phyloP scores from a whole-genome alignment of 2,113 vertebrate genomes.

The Petromus typicus region DNA sequence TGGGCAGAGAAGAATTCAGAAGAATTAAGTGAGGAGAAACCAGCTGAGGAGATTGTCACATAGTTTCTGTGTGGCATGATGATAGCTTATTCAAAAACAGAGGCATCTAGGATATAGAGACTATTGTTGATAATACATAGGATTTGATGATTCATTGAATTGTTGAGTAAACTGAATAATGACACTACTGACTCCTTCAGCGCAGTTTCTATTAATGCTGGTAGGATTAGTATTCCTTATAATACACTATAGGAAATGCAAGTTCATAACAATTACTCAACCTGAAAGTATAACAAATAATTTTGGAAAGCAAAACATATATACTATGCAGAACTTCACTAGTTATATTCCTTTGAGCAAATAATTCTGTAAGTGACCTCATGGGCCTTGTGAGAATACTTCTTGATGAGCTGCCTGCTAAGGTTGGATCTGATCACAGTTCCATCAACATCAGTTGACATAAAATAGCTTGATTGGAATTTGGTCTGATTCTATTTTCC shows the following conservation, averaged over 20 bases:
- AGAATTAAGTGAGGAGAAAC: background rate
- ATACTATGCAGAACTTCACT: background rate
- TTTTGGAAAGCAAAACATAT: background rate
- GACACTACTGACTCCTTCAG: background rate
- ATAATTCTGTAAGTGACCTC: background rate
- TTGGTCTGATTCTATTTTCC: background rate
- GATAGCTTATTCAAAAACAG: background rate
- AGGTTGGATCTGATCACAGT: background rate
- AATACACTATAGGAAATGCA: background rate
- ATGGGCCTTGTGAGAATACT: background rate
- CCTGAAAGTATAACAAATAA: background rate
- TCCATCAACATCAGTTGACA: background rate
- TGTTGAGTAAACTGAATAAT: background rate
- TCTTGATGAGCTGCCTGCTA: background rate
- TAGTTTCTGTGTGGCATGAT: background rate
- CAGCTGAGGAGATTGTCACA: background rate
- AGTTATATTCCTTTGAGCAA: background rate
- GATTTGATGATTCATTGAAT: background rate
- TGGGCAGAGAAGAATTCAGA: no score
- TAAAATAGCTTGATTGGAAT: background rate
- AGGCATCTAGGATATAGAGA: background rate
- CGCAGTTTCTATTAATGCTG: background rate
- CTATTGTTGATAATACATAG: background rate
- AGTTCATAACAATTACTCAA: background rate
- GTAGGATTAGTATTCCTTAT: background rate